These are phyloP conservation scores for Propithecus coquereli DNA, from an alignment of 2,113 vertebrate genomes.

Conservation along the genomic window DNA sequence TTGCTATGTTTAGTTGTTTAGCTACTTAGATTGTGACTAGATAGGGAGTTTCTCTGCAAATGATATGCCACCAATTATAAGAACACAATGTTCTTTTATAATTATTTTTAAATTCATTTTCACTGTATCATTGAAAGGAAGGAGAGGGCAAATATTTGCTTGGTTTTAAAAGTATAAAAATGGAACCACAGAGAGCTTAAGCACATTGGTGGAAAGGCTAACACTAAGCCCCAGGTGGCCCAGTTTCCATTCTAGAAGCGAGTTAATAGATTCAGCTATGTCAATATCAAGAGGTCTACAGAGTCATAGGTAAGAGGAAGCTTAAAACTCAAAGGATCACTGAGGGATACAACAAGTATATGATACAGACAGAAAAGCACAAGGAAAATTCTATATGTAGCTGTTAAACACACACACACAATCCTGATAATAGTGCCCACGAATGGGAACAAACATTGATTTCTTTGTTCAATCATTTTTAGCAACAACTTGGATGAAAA, in stretches of 20 bases:
- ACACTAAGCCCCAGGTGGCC: background rate
- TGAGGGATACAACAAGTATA: background rate
- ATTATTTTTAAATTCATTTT: slow-evolving; percentile 7
- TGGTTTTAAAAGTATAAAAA: background rate
- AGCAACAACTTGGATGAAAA: background rate
- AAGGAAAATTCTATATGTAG: background rate
- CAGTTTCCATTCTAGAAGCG: background rate
- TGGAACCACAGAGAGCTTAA: background rate
- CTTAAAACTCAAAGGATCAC: background rate
- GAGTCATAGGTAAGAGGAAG: background rate
- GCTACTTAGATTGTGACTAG: background rate
- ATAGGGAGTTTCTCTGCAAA: background rate
- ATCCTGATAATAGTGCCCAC: background rate
- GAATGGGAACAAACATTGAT: background rate
- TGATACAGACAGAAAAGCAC: background rate
- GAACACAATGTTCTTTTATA: background rate
- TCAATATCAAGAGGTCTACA: slow-evolving; percentile 7
- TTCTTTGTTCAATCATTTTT: background rate
- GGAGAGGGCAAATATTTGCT: slow-evolving; percentile 5
- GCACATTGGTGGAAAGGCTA: background rate
- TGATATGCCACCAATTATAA: background rate
- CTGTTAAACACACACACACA: background rate
- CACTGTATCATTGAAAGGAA: background rate
- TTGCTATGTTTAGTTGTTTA: background rate
- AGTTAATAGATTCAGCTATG: background rate